phyloP scores from a whole-genome alignment of 2,797 vertebrate genomes.

The Sebastes taczanowskii region DNA sequence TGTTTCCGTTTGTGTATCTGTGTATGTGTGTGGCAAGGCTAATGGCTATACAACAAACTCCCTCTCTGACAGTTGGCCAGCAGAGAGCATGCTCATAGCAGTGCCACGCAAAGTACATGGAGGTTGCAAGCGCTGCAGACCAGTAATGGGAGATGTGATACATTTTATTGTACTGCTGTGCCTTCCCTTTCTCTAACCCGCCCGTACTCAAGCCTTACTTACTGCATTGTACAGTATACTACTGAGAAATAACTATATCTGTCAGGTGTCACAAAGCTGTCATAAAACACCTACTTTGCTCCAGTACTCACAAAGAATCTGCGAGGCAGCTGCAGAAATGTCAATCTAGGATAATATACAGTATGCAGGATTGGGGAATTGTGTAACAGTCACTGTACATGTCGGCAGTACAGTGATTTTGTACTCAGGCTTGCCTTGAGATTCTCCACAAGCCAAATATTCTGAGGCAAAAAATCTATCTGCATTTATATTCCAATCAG shows the following conservation, averaged over 20 bases:
- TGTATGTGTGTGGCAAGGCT: constrained; percentile 2
- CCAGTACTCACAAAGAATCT: not conserved
- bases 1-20: constrained; percentile 12
- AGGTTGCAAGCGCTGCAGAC: not conserved
- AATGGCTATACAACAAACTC: constrained; percentile 36
- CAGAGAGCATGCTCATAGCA: constrained; percentile 11
- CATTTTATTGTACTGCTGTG: not conserved
- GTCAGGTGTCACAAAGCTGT: not conserved
- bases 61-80: constrained; percentile 31
- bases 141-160: not conserved
- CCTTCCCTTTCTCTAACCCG: not conserved
- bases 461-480: not conserved
- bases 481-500: not conserved
- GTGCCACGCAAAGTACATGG: constrained; percentile 5
- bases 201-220: not conserved
- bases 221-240: not conserved
- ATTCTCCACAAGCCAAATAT: not conserved
- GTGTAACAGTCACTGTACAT: not conserved
- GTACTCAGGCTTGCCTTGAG: not conserved
- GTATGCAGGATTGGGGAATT: not conserved
- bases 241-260: not conserved
- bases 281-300: not conserved
- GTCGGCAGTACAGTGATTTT: not conserved
- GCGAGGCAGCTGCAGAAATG: not conserved
- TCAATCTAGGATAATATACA: not conserved